Conservation (phyloP, 1,140 invertebrate species). For the Drosophila rhopaloa region DNA sequence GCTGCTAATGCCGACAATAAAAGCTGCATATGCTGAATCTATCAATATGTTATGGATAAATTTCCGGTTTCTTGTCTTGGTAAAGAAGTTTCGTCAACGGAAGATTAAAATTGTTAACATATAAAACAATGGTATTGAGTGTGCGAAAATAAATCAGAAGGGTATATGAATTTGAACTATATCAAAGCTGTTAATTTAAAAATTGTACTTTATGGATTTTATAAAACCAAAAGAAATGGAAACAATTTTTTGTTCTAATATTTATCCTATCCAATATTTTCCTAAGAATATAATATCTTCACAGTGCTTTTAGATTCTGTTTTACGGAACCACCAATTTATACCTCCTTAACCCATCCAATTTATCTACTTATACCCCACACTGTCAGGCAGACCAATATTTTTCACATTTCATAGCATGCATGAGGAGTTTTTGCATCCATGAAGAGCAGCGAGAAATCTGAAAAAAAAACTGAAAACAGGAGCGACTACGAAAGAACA, state of each 20-base stretch:
- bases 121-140: not conserved
- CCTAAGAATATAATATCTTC: not conserved
- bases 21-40: not conserved
- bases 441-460: constrained; percentile 35
- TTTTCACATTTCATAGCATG: constrained; percentile 66
- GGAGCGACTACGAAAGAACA: constrained; percentile 20
- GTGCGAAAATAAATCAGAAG: not conserved
- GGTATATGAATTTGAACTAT: no score
- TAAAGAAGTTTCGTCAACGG: not conserved
- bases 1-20: constrained; percentile 1
- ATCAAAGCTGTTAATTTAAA: no score
- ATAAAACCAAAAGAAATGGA: no score
- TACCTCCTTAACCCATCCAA: not conserved
- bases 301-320: not conserved
- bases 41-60: constrained; percentile 1
- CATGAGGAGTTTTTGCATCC: constrained; percentile 50
- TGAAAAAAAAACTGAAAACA: constrained; percentile 14
- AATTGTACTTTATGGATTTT: no score
- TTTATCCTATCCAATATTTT: not conserved
- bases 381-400: constrained; percentile 41
- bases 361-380: not conserved
- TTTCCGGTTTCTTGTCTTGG: not conserved
- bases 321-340: not conserved
- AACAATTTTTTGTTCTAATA: not conserved
- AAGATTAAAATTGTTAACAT: not conserved